Evolutionary conservation across 2,888 invertebrate genomes (phyloP).

Genomic region (Drosophila kanekoi): DNA sequence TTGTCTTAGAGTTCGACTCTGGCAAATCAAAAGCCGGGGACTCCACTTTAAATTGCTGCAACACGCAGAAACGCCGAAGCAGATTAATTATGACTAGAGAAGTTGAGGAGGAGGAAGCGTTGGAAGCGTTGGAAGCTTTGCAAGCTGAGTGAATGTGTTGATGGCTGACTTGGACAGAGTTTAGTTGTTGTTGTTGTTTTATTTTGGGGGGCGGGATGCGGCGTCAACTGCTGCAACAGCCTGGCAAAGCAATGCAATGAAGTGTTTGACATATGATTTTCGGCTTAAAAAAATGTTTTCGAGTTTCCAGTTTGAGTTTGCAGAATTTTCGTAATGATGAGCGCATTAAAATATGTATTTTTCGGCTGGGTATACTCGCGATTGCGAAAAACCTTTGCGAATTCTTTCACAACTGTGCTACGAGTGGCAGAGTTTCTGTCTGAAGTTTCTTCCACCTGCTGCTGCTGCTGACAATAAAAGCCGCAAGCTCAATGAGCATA

Average conservation of each 20-base stretch:
- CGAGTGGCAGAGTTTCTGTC: slow-evolving; percentile 42
- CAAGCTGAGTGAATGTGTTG: slow-evolving; percentile 68
- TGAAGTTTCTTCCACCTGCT: slow-evolving; percentile 47
- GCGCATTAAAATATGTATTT: slow-evolving; percentile 59
- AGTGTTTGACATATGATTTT: slow-evolving; percentile 77
- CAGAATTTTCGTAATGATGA: slow-evolving; percentile 79
- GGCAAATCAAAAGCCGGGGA: slow-evolving; percentile 61
- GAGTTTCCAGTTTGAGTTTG: slow-evolving; percentile 63
- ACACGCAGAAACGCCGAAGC: slow-evolving; percentile 76
- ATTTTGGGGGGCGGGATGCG: slow-evolving; percentile 31
- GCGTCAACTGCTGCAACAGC: slow-evolving; percentile 15
- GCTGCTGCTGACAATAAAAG: slow-evolving; percentile 46
- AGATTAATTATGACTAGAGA: slow-evolving; percentile 73
- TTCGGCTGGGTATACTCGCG: slow-evolving; percentile 9
- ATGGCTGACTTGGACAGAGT: slow-evolving; percentile 53
- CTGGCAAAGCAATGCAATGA: slow-evolving; percentile 32
- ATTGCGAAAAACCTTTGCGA: slow-evolving; percentile 50
- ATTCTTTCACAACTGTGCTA: slow-evolving; percentile 59
- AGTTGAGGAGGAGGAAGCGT: slow-evolving; percentile 32
- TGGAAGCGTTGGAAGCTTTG: slow-evolving; percentile 55
- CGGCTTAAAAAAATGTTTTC: slow-evolving; percentile 62
- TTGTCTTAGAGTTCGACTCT: slow-evolving; percentile 39
- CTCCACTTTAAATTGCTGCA: slow-evolving; percentile 76
- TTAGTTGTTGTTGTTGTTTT: slow-evolving; percentile 35
- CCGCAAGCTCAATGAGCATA: slow-evolving; percentile 69